Conservation (phyloP, 2,888 invertebrate genomes). For the Tiliacea citrago region DNA sequence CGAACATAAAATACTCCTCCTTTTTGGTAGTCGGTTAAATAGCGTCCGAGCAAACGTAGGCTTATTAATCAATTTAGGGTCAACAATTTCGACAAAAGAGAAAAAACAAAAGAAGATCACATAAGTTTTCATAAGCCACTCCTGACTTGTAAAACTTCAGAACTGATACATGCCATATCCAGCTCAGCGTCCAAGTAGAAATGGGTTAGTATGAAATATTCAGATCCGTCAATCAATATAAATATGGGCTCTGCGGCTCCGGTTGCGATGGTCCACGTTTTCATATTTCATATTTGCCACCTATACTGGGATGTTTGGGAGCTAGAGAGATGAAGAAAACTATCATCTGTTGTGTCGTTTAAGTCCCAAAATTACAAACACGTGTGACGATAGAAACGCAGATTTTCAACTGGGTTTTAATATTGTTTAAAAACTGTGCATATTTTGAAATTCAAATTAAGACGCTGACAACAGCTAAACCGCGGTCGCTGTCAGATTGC, state of each 20-base stretch:
- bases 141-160: slow-evolving; percentile 23
- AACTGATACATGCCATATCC: slow-evolving; percentile 48
- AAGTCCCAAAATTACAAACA: neutral
- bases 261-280: slow-evolving; percentile 68
- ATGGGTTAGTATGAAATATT: slow-evolving; percentile 74
- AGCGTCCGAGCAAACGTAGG: too few relatives aligned
- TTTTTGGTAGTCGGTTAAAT: too few relatives aligned
- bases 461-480: too few relatives aligned
- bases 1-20: too few relatives aligned
- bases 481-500: too few relatives aligned
- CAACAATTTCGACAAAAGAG: neutral
- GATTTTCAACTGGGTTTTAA: neutral
- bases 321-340: slow-evolving; percentile 29
- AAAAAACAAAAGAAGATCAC: neutral
- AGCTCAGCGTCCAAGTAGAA: slow-evolving; percentile 55
- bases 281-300: slow-evolving; percentile 84
- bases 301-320: slow-evolving; percentile 61
- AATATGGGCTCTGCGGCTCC: slow-evolving; percentile 71
- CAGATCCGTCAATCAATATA: slow-evolving; percentile 83
- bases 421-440: neutral
- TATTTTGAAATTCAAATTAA: neutral
- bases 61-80: neutral
- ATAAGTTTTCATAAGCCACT: slow-evolving; percentile 15
- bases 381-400: neutral
- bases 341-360: neutral